Evolutionary conservation across 1,140 invertebrate genomes (phyloP).

Genomic region (Scaptomyza graminum): DNA sequence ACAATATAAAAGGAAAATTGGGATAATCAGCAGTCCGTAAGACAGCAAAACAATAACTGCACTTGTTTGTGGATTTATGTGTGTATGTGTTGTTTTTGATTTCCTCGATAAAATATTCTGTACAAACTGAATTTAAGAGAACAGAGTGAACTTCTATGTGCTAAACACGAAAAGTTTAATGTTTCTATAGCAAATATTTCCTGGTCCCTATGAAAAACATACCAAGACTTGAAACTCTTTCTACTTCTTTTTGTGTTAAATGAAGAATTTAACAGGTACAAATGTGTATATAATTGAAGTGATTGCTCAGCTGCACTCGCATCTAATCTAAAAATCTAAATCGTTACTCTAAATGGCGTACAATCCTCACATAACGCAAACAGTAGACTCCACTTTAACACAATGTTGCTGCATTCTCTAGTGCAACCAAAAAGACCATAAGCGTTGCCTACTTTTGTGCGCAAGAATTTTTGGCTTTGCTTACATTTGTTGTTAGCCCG

Average conservation of each 20-base stretch:
- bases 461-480: constrained; percentile 58
- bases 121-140: no score
- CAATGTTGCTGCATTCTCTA: background rate
- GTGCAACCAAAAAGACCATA: constrained; percentile 9
- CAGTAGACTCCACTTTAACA: background rate
- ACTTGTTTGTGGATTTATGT: background rate
- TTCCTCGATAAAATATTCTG: no score
- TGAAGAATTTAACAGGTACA: background rate
- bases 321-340: constrained; percentile 9
- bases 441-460: constrained; percentile 61
- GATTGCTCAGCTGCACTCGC: background rate
- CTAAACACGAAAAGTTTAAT: no score
- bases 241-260: background rate
- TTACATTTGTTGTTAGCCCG: constrained; percentile 38
- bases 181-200: no score
- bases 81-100: background rate
- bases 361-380: constrained; percentile 8
- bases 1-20: constrained; percentile 1
- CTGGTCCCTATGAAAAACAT: no score
- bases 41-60: background rate
- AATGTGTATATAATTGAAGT: background rate
- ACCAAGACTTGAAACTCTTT: no score
- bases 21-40: constrained; percentile 25
- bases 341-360: constrained; percentile 30
- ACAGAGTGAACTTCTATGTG: no score